These are phyloP conservation scores for Anthophora plumipes DNA, from an alignment of 2,888 invertebrate genomes.

Conservation along the genomic window DNA sequence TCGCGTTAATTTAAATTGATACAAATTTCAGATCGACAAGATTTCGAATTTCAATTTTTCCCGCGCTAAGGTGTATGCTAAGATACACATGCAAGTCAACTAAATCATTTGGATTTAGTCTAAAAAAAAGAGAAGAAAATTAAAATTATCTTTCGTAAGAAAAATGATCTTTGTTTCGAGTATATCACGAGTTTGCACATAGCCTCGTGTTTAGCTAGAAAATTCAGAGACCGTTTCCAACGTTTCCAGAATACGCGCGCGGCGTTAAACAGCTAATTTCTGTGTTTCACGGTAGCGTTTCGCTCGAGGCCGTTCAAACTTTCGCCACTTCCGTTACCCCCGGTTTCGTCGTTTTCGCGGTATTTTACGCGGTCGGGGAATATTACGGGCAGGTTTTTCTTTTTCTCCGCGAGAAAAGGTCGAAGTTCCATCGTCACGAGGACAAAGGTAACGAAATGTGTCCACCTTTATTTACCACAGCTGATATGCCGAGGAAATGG, in stretches of 20 bases:
- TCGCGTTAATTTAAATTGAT: no score
- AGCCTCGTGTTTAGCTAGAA: no score
- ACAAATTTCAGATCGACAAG: no score
- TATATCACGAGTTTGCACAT: no score
- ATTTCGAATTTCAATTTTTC: no score
- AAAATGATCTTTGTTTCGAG: no score
- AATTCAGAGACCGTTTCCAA: not conserved
- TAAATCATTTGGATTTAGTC: no score
- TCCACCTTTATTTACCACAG: conserved; percentile 37
- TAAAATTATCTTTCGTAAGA: no score
- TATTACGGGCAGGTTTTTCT: not conserved
- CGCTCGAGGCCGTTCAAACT: conserved; percentile 12
- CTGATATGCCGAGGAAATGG: conserved; percentile 22
- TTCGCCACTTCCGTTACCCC: not conserved
- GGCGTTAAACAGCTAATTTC: conserved; percentile 25
- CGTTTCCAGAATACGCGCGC: conserved; percentile 1
- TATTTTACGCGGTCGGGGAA: not conserved
- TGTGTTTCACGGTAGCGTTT: conserved; percentile 4
- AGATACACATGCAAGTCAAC: conserved; percentile 21
- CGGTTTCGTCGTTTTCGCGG: not conserved
- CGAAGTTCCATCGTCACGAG: conserved; percentile 4
- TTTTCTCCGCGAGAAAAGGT: not conserved
- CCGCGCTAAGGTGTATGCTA: not conserved
- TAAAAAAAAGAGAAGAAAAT: no score
- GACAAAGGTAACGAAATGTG: conserved; percentile 28